Conservation (phyloP, 2,888 invertebrate genomes). For the Eurois occulta region DNA sequence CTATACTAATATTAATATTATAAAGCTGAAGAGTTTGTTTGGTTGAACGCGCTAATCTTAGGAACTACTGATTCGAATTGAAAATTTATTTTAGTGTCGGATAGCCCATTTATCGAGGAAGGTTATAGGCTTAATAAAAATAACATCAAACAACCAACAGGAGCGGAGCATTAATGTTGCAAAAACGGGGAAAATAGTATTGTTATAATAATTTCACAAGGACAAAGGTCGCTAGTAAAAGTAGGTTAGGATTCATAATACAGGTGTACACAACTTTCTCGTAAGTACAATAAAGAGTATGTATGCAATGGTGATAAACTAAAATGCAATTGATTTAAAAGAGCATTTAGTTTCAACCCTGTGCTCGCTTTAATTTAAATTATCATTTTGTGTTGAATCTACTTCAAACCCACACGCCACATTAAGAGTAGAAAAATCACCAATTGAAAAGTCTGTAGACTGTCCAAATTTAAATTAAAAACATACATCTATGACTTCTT, state of each 20-base stretch:
- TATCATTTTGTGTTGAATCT: neutral
- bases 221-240: too few species aligned
- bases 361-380: neutral
- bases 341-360: neutral
- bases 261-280: neutral
- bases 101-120: too few species aligned
- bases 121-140: too few species aligned
- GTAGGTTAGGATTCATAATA: neutral
- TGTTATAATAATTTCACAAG: too few species aligned
- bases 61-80: too few species aligned
- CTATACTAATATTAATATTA: too few species aligned
- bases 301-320: neutral
- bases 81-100: too few species aligned
- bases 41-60: too few species aligned
- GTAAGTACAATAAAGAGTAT: neutral
- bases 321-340: neutral
- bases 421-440: neutral
- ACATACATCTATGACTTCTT: neutral
- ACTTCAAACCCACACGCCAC: neutral
- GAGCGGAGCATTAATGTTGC: too few species aligned
- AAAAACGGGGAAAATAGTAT: too few species aligned
- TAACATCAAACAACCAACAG: too few species aligned
- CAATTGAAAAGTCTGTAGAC: neutral
- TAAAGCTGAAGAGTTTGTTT: too few species aligned
- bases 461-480: neutral